A percentile compares a stretch with the other conserved stretches of the same genome.
Evolutionary conservation across 1,140 invertebrate species (phyloP).

Genomic region (Maniola jurtina): DNA sequence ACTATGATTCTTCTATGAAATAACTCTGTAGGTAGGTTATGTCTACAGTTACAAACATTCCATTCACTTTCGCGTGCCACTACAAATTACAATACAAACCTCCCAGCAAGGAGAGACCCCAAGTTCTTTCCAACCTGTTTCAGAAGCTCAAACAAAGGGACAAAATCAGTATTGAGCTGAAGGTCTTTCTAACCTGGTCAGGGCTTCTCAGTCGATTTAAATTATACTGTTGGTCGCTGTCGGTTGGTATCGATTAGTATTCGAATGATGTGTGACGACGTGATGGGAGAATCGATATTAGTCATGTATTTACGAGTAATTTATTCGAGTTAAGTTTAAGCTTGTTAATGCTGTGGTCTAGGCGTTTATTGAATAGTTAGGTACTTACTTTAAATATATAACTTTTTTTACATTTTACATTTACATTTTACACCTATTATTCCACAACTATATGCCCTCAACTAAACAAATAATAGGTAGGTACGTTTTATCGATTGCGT

Average conservation of each 20-base stretch:
- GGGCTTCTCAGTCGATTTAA: neutral
- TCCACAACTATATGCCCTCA: too few species aligned
- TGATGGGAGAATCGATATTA: conserved; percentile 10
- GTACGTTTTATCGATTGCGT: too few species aligned
- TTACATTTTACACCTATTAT: too few species aligned
- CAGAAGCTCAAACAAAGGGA: neutral
- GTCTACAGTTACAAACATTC: neutral
- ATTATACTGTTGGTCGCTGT: conserved; percentile 8
- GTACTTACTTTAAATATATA: too few species aligned
- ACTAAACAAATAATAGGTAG: too few species aligned
- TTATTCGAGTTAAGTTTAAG: conserved; percentile 12
- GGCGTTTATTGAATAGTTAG: neutral
- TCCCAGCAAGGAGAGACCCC: neutral
- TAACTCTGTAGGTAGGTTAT: conserved; percentile 3
- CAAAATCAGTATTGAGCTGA: neutral
- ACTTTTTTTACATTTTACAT: too few species aligned
- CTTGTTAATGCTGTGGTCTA: conserved; percentile 6
- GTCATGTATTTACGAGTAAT: neutral
- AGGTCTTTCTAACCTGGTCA: neutral
- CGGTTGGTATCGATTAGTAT: conserved; percentile 10
- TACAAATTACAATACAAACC: conserved; percentile 1
- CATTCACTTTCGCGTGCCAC: conserved; percentile 7
- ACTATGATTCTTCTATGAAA: neutral
- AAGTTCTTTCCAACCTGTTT: neutral
- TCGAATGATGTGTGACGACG: conserved; percentile 7